phyloP scores from a whole-genome alignment of 2,888 invertebrate genomes.

The Sylvicola cinctus region DNA sequence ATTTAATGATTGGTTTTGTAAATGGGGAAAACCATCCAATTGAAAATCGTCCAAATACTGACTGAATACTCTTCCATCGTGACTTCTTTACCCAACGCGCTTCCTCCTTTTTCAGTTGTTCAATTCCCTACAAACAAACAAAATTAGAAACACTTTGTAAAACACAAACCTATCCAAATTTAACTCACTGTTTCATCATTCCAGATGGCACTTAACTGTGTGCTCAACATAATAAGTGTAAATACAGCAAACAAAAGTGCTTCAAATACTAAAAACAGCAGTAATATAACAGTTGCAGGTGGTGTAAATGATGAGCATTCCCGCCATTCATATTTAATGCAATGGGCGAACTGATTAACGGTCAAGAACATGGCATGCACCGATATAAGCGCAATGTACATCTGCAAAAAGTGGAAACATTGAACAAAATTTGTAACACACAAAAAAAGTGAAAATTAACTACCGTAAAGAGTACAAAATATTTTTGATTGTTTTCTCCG shows the following conservation, averaged over 20 bases:
- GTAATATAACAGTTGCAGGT: constrained; percentile 82
- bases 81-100: constrained; percentile 83
- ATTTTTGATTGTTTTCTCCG: constrained; percentile 98
- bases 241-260: constrained; percentile 93
- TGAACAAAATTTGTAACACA: constrained; percentile 1
- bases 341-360: constrained; percentile 82
- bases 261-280: constrained; percentile 83
- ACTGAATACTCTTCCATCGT: constrained; percentile 84
- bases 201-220: constrained; percentile 92
- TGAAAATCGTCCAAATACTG: constrained; percentile 92
- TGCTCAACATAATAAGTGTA: constrained; percentile 92
- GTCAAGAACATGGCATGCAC: constrained; percentile 81
- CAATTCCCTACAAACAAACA: constrained; percentile 57
- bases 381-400: constrained; percentile 95
- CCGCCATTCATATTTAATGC: constrained; percentile 86
- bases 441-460: too few relatives aligned
- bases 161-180: constrained; percentile 1
- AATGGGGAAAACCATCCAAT: constrained; percentile 73
- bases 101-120: constrained; percentile 90
- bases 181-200: constrained; percentile 83
- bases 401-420: constrained; percentile 36
- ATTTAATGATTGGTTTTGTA: constrained; percentile 53
- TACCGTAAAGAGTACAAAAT: constrained; percentile 96
- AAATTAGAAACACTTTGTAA: constrained; percentile 3
- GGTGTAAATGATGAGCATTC: constrained; percentile 86